These are phyloP conservation scores for Limenitis camilla DNA, from an alignment of 2,888 invertebrate species.

Conservation along the genomic window DNA sequence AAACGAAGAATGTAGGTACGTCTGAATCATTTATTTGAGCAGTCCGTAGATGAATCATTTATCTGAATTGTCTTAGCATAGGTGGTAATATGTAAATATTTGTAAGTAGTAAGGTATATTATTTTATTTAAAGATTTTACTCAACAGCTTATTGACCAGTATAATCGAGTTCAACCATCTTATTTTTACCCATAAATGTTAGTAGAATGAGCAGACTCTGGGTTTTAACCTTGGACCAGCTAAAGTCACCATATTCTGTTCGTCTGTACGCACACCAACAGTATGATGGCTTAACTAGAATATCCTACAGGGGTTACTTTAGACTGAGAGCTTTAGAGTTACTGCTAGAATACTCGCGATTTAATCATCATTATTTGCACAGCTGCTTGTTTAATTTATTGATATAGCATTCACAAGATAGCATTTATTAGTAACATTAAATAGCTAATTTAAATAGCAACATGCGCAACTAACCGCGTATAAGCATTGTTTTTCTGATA, in stretches of 20 bases:
- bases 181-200: too few species aligned
- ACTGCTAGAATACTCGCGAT: too few species aligned
- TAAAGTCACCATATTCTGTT: too few species aligned
- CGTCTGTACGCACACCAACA: too few species aligned
- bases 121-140: neutral
- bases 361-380: neutral
- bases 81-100: conserved; percentile 16
- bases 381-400: neutral
- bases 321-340: too few species aligned
- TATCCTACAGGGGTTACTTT: too few species aligned
- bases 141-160: too few species aligned
- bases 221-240: too few species aligned
- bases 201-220: too few species aligned
- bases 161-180: too few species aligned
- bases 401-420: neutral
- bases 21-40: conserved; percentile 63
- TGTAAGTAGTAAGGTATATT: neutral
- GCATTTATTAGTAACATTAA: neutral
- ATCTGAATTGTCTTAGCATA: conserved; percentile 63
- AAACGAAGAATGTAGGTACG: conserved; percentile 47
- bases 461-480: conserved; percentile 1
- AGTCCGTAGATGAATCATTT: conserved; percentile 62
- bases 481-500: conserved; percentile 7
- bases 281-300: too few species aligned
- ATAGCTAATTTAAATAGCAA: conserved; percentile 4